Percentiles rank a stretch among this genome's conserved stretches.
These are phyloP conservation scores for Zele albiditarsus DNA, from an alignment of 2,888 invertebrate species.

Conservation along the genomic window DNA sequence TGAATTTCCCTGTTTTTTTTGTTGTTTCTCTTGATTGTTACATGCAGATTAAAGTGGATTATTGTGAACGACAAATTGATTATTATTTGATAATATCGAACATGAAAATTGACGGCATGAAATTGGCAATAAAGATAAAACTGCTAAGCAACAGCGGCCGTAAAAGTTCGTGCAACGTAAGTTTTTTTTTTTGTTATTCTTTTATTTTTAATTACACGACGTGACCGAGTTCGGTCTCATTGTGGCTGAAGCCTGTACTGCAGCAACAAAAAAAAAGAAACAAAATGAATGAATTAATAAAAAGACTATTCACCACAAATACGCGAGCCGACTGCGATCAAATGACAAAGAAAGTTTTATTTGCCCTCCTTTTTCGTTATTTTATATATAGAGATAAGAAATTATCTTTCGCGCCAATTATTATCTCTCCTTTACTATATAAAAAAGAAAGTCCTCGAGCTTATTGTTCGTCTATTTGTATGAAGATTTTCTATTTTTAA, in stretches of 20 bases:
- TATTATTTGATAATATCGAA: slow-evolving; percentile 2
- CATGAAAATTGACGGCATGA: slow-evolving; percentile 42
- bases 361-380: neutral
- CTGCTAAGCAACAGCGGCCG: slow-evolving; percentile 26
- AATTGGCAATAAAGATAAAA: slow-evolving; percentile 53
- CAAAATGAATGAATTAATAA: neutral
- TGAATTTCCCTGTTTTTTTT: neutral
- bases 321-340: neutral
- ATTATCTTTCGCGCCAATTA: neutral
- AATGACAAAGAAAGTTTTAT: slow-evolving; percentile 5
- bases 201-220: slow-evolving; percentile 29
- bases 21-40: neutral
- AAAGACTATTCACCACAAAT: slow-evolving; percentile 1
- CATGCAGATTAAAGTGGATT: neutral
- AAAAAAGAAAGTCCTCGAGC: neutral
- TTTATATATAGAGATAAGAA: neutral
- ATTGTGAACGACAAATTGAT: neutral
- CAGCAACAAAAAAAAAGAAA: neutral
- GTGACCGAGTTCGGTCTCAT: slow-evolving; percentile 29
- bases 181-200: slow-evolving; percentile 32
- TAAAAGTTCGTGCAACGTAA: slow-evolving; percentile 42
- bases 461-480: neutral
- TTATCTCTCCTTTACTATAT: neutral
- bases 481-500: too few species aligned
- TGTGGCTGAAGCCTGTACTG: neutral